phyloP scores from a whole-genome alignment of 2,888 invertebrate genomes.

The Myopa testacea region DNA sequence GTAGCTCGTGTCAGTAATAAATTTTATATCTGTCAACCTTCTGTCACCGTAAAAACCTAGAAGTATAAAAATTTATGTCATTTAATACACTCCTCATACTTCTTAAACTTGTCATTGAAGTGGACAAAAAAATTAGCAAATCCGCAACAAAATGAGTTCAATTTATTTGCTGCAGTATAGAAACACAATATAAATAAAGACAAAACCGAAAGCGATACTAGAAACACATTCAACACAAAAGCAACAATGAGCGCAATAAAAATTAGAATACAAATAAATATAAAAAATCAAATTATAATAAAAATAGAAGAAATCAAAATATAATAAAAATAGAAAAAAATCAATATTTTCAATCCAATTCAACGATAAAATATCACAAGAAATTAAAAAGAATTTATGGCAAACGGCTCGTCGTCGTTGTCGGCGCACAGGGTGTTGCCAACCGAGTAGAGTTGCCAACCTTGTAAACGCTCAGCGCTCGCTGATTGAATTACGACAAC shows the following conservation, averaged over 20 bases:
- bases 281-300: not conserved
- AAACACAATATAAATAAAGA: not conserved
- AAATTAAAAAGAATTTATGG: slow-evolving; percentile 20
- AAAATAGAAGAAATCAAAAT: slow-evolving; percentile 5
- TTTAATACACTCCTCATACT: too few relatives aligned
- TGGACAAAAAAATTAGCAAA: not conserved
- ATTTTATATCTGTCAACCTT: too few relatives aligned
- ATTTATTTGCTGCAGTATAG: not conserved
- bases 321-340: slow-evolving; percentile 19
- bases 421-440: not conserved
- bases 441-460: slow-evolving; percentile 25
- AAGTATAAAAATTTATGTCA: too few relatives aligned
- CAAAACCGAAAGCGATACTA: not conserved
- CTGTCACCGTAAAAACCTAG: too few relatives aligned
- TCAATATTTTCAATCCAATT: not conserved
- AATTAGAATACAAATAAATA: too few relatives aligned
- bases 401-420: not conserved
- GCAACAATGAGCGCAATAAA: not conserved
- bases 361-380: not conserved
- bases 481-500: slow-evolving; percentile 22
- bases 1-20: too few relatives aligned
- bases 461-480: not conserved
- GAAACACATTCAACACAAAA: not conserved
- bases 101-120: too few relatives aligned
- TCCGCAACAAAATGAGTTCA: not conserved